Evolutionary conservation across 2,888 invertebrate genomes (phyloP), one percentile per base, ranked within the genome.

Genomic region (Phlogophora meticulosa): DNA sequence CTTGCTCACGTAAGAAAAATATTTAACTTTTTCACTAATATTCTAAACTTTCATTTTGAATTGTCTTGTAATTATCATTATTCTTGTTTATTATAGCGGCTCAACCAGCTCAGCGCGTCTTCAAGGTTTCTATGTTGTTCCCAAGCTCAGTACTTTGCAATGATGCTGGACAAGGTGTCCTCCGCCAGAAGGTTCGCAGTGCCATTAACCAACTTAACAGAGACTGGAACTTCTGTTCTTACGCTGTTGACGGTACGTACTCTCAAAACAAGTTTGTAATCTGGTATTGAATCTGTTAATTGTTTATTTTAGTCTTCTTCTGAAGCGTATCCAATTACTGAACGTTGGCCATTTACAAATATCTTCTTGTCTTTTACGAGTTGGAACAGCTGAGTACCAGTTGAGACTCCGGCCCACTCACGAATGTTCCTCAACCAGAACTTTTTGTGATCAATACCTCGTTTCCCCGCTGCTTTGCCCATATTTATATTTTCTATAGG

Each of bases 141-240:
- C 99, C 99, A 74, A 98, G 98, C 67, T 98, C 98, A n/a, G 98
- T 99, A 2, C 97, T 99, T 7, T 99, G 99, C 89, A 99, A 99
- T 86, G 98, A 98, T 91, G 99, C 99, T 28, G 99, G 99, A 1
- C 98, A 99, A 93, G 98, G 98, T 58, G 99, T 99, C 0, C 96
- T 99, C 7, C 96, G 98, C 52, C 98, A 99, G 87, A 98, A 98
- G 92, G 98, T 99, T 1, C 97, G 98, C 80, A 97, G 97, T 83
- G 98, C 99, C 10, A 98, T 99, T 60, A 98, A 98, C 85, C 97
- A 98, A 55, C 96, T 99, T 60, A 99, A 99, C 91, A 97, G 98
- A 83, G 98, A 99, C 87, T 99, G 99, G 99, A 98, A 98, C 96
- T 98, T 99, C 97, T 99, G 99, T 90, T 98, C 98, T 0, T 98